phyloP scores from a whole-genome alignment of 1,140 invertebrate species.

The Zeugodacus cucurbitae region DNA sequence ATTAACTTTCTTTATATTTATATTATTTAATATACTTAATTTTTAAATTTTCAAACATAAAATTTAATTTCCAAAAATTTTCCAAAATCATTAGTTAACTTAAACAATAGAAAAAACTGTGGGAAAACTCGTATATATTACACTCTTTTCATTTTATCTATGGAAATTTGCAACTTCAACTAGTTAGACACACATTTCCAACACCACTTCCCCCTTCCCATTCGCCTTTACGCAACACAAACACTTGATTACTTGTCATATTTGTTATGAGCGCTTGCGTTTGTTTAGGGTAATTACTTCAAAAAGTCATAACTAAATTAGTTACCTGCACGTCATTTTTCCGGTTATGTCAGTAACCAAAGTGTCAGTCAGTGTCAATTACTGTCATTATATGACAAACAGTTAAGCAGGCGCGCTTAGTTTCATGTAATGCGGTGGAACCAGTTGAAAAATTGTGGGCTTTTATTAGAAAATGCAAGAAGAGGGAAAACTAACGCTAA shows the following conservation, averaged over 20 bases:
- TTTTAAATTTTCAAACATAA: too few species aligned
- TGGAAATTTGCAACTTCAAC: background rate
- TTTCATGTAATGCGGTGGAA: background rate
- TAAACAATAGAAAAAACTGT: too few species aligned
- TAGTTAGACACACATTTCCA: background rate
- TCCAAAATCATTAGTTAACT: too few species aligned
- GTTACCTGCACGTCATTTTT: background rate
- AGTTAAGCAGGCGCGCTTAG: background rate
- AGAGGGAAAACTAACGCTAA: background rate
- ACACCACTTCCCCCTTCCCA: background rate
- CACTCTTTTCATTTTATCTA: background rate
- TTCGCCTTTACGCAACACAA: background rate
- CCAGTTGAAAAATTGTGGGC: background rate
- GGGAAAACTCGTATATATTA: too few species aligned
- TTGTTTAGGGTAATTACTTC: background rate
- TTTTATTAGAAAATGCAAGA: background rate
- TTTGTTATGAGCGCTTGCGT: background rate
- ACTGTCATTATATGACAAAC: slow-evolving; percentile 24
- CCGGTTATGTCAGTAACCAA: background rate
- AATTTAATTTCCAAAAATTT: too few species aligned
- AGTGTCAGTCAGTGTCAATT: slow-evolving; percentile 17
- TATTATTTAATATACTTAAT: too few species aligned
- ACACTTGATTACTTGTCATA: background rate
- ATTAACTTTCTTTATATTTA: too few species aligned
- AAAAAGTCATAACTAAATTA: slow-evolving; percentile 1